These are phyloP conservation scores for Chaenogobius annularis DNA, from an alignment of 2,113 vertebrate species.

Conservation along the genomic window DNA sequence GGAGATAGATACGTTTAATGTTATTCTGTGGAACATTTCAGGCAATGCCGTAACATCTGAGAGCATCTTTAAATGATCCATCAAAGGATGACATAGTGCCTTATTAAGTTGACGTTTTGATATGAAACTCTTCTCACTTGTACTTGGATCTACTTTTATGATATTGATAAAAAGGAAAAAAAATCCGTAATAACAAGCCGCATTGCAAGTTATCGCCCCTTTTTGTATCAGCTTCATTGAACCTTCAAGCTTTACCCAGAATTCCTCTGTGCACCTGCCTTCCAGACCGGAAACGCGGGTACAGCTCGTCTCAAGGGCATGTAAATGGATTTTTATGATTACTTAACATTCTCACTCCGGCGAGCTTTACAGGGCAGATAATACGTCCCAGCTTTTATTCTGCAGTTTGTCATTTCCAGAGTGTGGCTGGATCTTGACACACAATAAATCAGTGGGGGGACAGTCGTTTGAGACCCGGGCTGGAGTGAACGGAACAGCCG, in stretches of 20 bases:
- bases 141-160: no score
- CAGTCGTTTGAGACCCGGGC: constrained; percentile 19
- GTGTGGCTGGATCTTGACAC: constrained; percentile 25
- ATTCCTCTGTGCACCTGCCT: constrained; percentile 7
- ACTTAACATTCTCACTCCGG: constrained; percentile 9
- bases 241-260: not conserved
- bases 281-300: constrained; percentile 9
- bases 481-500: constrained; percentile 11
- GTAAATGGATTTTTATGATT: constrained; percentile 36
- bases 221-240: not conserved
- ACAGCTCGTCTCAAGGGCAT: constrained; percentile 29
- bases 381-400: constrained; percentile 19
- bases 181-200: no score
- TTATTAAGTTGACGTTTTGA: no score
- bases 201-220: not conserved
- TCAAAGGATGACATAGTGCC: no score
- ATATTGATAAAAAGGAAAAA: no score
- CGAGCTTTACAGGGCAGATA: not conserved
- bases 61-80: no score
- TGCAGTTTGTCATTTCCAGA: constrained; percentile 2
- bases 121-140: no score
- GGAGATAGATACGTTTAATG: no score
- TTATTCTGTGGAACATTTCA: no score
- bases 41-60: no score
- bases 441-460: constrained; percentile 32